phyloP scores from a whole-genome alignment of 2,113 vertebrate species.

The Microtus montanus region DNA sequence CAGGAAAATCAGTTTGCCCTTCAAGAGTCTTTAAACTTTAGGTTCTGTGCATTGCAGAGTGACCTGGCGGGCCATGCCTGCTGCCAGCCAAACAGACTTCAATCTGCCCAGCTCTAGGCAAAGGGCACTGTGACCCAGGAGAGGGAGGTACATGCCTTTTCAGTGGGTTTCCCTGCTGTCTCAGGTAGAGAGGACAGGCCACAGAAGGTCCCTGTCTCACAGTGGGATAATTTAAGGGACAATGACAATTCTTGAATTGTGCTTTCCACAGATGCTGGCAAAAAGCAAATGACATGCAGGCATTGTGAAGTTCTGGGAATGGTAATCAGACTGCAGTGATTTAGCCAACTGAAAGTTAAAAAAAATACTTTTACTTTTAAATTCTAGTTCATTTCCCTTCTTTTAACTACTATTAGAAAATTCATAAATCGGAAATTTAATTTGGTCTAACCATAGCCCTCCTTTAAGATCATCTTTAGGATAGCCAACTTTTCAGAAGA shows the following conservation, averaged over 20 bases:
- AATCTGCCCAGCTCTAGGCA: background rate
- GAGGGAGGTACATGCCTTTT: constrained; percentile 41
- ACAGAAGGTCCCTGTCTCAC: background rate
- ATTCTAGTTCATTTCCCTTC: constrained; percentile 13
- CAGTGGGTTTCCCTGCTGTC: constrained; percentile 45
- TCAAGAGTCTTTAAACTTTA: constrained; percentile 81
- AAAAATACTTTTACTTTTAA: background rate
- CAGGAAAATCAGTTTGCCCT: constrained; percentile 82
- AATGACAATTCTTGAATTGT: constrained; percentile 46
- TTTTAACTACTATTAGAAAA: constrained; percentile 20
- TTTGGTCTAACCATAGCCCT: background rate
- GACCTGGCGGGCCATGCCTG: background rate
- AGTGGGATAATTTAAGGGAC: constrained; percentile 36
- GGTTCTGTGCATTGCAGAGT: constrained; percentile 62
- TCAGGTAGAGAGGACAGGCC: constrained; percentile 47
- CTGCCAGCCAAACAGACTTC: constrained; percentile 69
- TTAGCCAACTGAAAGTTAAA: background rate
- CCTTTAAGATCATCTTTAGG: constrained; percentile 41
- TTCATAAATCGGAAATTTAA: background rate
- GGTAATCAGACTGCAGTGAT: background rate
- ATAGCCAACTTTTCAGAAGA: constrained; percentile 32
- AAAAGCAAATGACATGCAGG: constrained; percentile 50
- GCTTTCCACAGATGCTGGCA: constrained; percentile 49
- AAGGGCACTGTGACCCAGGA: background rate
- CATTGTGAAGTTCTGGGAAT: constrained; percentile 28